Evolutionary conservation across 2,888 invertebrate species (phyloP), one percentile per base, ranked within the genome.

Genomic region (Clostera curtula): DNA sequence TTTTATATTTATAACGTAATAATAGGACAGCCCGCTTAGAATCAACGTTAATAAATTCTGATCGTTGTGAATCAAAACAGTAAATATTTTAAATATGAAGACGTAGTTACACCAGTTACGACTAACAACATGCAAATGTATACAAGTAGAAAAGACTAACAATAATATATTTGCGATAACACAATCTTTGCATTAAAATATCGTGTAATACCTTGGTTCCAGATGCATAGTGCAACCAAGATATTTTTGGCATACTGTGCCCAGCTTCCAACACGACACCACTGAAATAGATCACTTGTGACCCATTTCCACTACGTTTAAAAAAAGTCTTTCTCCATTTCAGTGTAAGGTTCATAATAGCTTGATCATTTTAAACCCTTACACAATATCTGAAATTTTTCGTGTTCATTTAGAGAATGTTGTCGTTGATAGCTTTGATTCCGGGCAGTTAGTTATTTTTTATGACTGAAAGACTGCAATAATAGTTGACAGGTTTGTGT

Each of bases 271-370:
- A 66, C 63, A 54, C 56, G 54, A 48, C 62, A 56, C 57, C 59
- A 59, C 70, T 51, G 50, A 77, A 82, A 82, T 82, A 82, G 71
- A 68, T 47, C 51, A 59, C 46, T 48, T 51, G 52, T 77, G 82
- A 77, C 82, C 82, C 58, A 83, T 52, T 73, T 80, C 59, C 56
- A 36, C 28, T 49, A 54, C 29, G 35, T 40, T n/a, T 11, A 62
- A 62, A 61, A 48, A 40, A 40, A 33, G 27, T 40, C 35, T 45
- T 57, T 49, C 33, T 25, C 1, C n/a, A 12, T 4, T 17, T 10
- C 23, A 11, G 7, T 12, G 35, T 50, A 57, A 31, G 48, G 51
- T 38, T 34, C 22, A 27, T 36, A 49, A 45, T 56, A 24, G 40
- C 17, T 28, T 39, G 34, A 16, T 15, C 23, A 27, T 29, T 18